phyloP scores from a whole-genome alignment of 2,113 vertebrate genomes.

The Oreotragus oreotragus region DNA sequence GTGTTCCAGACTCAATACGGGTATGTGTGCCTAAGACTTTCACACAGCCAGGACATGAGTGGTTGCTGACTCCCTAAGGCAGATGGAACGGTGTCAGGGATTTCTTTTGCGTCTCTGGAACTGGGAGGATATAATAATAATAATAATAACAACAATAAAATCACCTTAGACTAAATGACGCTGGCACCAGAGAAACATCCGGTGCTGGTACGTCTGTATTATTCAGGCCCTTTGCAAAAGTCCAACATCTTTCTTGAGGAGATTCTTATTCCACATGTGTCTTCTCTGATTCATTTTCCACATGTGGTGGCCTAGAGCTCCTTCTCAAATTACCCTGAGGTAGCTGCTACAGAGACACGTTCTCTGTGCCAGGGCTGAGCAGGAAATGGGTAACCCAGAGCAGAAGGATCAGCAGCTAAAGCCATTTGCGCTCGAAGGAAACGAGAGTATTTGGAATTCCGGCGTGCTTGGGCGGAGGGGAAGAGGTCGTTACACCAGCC shows the following conservation, averaged over 20 bases:
- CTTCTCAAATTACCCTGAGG: slow-evolving; percentile 74
- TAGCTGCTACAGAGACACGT: slow-evolving; percentile 55
- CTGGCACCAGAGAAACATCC: slow-evolving; percentile 53
- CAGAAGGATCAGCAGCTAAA: slow-evolving; percentile 63
- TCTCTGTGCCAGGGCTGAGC: slow-evolving; percentile 70
- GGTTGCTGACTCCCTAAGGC: not conserved
- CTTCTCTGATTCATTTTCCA: slow-evolving; percentile 72
- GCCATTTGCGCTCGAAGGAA: slow-evolving; percentile 63
- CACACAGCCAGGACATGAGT: not conserved
- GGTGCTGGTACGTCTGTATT: slow-evolving; percentile 16
- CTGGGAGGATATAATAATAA: slow-evolving; percentile 19
- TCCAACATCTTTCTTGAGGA: slow-evolving; percentile 53
- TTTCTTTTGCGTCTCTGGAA: not conserved
- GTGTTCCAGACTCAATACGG: not conserved
- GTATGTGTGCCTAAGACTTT: not conserved
- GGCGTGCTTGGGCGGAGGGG: slow-evolving; percentile 51
- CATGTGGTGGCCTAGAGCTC: slow-evolving; percentile 67
- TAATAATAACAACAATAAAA: slow-evolving; percentile 13
- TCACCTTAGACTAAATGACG: slow-evolving; percentile 43
- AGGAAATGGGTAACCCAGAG: slow-evolving; percentile 75
- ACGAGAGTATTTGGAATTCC: slow-evolving; percentile 60
- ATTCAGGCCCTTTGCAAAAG: slow-evolving; percentile 41
- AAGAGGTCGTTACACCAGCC: slow-evolving; percentile 43
- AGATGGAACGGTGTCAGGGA: slow-evolving; percentile 19
- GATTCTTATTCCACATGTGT: slow-evolving; percentile 73